Conservation (phyloP, 2,797 vertebrate species). For the Malacoctenus gilli region DNA sequence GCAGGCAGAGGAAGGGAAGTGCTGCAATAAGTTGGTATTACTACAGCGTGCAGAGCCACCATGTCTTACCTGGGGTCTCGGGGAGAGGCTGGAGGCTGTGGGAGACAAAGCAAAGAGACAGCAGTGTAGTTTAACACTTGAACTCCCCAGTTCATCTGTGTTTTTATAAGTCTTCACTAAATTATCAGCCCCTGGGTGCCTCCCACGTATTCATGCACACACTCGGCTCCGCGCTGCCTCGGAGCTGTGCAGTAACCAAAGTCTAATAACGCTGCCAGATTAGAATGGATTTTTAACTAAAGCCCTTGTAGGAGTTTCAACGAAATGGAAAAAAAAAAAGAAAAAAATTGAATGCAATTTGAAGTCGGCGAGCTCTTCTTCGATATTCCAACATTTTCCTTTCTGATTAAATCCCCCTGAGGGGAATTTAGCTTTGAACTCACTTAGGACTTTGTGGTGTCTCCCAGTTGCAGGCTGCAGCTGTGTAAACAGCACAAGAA, state of each 20-base stretch:
- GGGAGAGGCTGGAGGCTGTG: constrained; percentile 77
- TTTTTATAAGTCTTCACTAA: constrained; percentile 45
- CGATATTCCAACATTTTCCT: constrained; percentile 32
- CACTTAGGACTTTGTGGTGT: neutral
- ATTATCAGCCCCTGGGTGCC: constrained; percentile 47
- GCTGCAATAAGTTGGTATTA: too few relatives aligned
- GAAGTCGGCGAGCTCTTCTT: constrained; percentile 33
- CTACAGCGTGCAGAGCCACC: too few relatives aligned
- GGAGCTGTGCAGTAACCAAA: constrained; percentile 47
- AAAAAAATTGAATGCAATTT: constrained; percentile 54
- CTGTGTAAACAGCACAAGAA: too few relatives aligned
- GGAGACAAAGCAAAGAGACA: constrained; percentile 57
- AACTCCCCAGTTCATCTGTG: constrained; percentile 34
- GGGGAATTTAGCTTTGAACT: constrained; percentile 32
- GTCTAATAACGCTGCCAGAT: constrained; percentile 64
- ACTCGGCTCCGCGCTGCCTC: constrained; percentile 33
- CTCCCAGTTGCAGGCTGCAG: too few relatives aligned
- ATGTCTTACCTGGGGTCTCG: constrained; percentile 80
- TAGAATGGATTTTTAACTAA: constrained; percentile 76
- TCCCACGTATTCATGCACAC: constrained; percentile 35
- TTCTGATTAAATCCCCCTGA: constrained; percentile 49
- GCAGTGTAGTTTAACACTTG: constrained; percentile 45
- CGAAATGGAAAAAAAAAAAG: constrained; percentile 42
- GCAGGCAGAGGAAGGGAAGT: too few relatives aligned
- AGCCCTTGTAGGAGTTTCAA: constrained; percentile 51